Evolutionary conservation across 2,888 invertebrate species (phyloP).

Genomic region (Xestia rhomboidea): DNA sequence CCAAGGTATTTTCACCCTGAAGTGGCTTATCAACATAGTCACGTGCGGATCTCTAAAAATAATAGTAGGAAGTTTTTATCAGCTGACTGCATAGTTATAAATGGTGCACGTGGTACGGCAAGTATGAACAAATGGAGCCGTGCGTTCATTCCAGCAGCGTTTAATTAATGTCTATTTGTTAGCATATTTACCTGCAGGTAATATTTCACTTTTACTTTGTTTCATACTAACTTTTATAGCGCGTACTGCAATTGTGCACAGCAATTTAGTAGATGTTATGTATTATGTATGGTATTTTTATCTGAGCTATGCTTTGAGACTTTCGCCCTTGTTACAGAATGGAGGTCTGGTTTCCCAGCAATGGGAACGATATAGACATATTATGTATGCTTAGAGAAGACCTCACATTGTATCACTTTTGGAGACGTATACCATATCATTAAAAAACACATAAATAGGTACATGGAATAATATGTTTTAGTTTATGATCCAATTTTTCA

Average conservation of each 20-base stretch:
- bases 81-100: constrained; percentile 63
- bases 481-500: background rate
- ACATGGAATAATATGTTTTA: background rate
- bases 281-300: background rate
- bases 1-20: background rate
- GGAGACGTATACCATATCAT: no score
- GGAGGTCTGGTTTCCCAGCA: background rate
- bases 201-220: constrained; percentile 47
- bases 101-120: constrained; percentile 60
- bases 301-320: background rate
- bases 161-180: constrained; percentile 61
- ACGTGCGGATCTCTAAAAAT: constrained; percentile 50
- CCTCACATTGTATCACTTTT: background rate
- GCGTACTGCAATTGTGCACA: background rate
- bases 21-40: background rate
- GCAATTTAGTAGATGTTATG: background rate
- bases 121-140: constrained; percentile 56
- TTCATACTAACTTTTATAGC: constrained; percentile 26
- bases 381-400: background rate
- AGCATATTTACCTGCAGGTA: constrained; percentile 46
- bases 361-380: background rate
- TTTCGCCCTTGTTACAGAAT: background rate
- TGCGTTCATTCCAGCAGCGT: constrained; percentile 31
- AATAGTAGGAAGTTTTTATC: constrained; percentile 51
- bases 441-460: no score